A percentile compares a stretch with the other conserved stretches of the same genome.
Conservation (phyloP, 2,113 vertebrate species). For the Stigmatopora argus region DNA sequence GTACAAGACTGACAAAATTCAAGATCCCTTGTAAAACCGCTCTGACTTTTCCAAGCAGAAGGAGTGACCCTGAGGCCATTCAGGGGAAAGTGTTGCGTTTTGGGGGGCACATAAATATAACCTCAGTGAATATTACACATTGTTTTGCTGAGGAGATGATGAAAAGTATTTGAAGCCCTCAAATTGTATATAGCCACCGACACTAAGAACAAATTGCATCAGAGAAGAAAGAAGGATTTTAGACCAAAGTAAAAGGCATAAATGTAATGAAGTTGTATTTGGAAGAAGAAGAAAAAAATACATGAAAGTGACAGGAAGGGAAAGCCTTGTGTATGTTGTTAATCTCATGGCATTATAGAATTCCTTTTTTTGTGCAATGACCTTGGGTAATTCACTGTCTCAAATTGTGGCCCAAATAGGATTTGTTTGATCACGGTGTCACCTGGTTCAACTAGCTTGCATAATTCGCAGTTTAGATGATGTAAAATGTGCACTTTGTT, state of each 20-base stretch:
- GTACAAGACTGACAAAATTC: too few relatives aligned
- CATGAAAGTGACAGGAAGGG: slow-evolving; percentile 32
- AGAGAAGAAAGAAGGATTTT: slow-evolving; percentile 26
- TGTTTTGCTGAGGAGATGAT: slow-evolving; percentile 8
- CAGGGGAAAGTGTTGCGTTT: too few relatives aligned
- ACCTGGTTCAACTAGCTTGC: slow-evolving; percentile 34
- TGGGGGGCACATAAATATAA: slow-evolving; percentile 4
- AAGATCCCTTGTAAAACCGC: too few relatives aligned
- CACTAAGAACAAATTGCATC: not conserved
- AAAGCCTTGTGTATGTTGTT: slow-evolving; percentile 18
- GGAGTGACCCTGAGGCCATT: too few relatives aligned
- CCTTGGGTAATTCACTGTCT: slow-evolving; percentile 39
- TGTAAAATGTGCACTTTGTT: slow-evolving; percentile 32
- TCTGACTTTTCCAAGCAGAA: too few relatives aligned
- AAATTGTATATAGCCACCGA: slow-evolving; percentile 11
- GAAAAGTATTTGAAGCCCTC: slow-evolving; percentile 28
- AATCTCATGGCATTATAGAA: slow-evolving; percentile 28
- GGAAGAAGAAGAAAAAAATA: slow-evolving; percentile 19
- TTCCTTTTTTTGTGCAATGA: slow-evolving; percentile 43
- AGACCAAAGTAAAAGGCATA: slow-evolving; percentile 40
- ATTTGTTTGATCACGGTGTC: slow-evolving; percentile 41
- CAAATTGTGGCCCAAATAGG: slow-evolving; percentile 55
- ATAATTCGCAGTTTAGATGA: slow-evolving; percentile 32
- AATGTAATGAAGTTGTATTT: slow-evolving; percentile 27
- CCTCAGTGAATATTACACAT: slow-evolving; percentile 16